phyloP scores from a whole-genome alignment of 2,888 invertebrate species.

The Cremastinae sp. region DNA sequence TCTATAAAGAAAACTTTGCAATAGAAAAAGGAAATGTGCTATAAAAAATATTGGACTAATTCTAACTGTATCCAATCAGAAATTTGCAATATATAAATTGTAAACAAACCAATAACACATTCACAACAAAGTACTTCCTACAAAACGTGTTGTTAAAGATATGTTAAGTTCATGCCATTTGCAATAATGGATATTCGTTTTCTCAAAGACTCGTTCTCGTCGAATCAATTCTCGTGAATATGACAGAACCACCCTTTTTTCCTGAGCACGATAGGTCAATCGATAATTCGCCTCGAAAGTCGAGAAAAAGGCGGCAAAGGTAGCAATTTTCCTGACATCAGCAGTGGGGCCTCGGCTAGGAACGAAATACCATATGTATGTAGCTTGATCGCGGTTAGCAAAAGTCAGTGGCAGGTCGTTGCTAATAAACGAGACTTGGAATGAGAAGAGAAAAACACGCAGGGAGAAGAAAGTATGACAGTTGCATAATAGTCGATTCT shows the following conservation, averaged over 20 bases:
- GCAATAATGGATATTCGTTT: too few relatives aligned
- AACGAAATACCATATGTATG: slow-evolving; percentile 10
- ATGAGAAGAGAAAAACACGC: neutral
- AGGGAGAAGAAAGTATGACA: slow-evolving; percentile 8
- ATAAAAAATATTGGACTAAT: too few relatives aligned
- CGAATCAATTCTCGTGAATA: neutral
- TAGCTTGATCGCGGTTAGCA: neutral
- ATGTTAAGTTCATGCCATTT: too few relatives aligned
- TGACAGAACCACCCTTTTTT: neutral
- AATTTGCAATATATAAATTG: too few relatives aligned
- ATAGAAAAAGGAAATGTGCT: too few relatives aligned
- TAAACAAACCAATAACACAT: too few relatives aligned
- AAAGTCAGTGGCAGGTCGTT: slow-evolving; percentile 9
- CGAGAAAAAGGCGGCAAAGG: slow-evolving; percentile 39
- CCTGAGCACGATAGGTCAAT: neutral
- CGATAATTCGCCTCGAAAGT: slow-evolving; percentile 47
- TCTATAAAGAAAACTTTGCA: too few relatives aligned
- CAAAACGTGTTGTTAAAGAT: too few relatives aligned
- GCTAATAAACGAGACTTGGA: neutral
- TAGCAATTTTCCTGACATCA: slow-evolving; percentile 53
- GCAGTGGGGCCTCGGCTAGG: slow-evolving; percentile 8
- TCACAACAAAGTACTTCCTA: too few relatives aligned
- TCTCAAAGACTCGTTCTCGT: neutral
- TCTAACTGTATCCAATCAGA: too few relatives aligned
- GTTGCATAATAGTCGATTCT: slow-evolving; percentile 32